phyloP scores from a whole-genome alignment of 2,797 vertebrate species.

The Sibirionetta formosa region DNA sequence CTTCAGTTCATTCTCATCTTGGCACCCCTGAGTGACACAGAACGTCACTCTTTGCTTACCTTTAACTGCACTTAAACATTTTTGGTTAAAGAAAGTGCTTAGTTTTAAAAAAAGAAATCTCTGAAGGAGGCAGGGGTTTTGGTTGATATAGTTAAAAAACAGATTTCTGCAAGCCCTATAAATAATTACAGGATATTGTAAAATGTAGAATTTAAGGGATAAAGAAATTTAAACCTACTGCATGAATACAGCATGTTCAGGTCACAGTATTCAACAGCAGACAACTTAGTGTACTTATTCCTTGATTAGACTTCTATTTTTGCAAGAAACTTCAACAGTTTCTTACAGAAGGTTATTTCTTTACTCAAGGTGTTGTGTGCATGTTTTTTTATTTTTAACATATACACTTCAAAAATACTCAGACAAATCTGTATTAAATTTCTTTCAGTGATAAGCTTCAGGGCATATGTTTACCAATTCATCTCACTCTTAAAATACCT shows the following conservation, averaged over 20 bases:
- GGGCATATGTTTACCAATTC: not conserved
- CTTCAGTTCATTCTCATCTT: slow-evolving; percentile 58
- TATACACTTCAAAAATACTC: not conserved
- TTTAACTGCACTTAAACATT: not conserved
- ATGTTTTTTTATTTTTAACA: not conserved
- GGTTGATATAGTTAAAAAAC: slow-evolving; percentile 6
- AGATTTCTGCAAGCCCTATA: slow-evolving; percentile 60
- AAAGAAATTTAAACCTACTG: not conserved
- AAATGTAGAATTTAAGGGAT: not conserved
- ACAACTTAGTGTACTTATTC: not conserved
- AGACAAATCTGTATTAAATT: not conserved
- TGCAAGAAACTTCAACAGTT: not conserved
- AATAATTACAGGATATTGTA: not conserved
- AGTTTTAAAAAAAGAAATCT: not conserved
- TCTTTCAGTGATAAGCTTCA: not conserved
- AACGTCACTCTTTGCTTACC: slow-evolving; percentile 49
- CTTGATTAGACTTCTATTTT: not conserved
- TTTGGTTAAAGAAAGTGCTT: slow-evolving; percentile 35
- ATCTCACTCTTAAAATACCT: not conserved
- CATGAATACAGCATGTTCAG: not conserved
- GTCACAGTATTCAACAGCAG: not conserved
- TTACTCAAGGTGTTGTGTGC: not conserved
- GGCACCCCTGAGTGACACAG: slow-evolving; percentile 67
- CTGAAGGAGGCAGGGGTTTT: not conserved
- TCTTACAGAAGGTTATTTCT: not conserved